Evolutionary conservation across 2,888 invertebrate species (phyloP), one percentile per base, ranked within the genome.

Genomic region (Neocrepidodera transversa): DNA sequence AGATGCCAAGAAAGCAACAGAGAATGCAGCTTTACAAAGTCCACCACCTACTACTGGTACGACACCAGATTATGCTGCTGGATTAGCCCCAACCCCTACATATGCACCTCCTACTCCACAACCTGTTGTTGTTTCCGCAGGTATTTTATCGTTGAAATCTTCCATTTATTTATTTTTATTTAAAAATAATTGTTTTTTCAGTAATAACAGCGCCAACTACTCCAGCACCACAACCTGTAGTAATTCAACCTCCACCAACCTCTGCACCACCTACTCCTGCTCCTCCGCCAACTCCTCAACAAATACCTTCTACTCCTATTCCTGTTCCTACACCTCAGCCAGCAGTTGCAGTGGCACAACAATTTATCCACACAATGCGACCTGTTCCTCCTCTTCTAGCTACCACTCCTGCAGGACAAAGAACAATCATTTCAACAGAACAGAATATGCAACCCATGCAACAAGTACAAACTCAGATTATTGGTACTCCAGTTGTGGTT

Each of bases 51-150:
- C 70, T 38, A 60, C 61, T 6, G 35, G 69, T 14, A 67, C 69
- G n/a, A 68, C 81, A 0, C 93, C 93, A 0, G 93, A 93, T 77
- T 93, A 93, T 77, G 93, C 93, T 7, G 90, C 89, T 52, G 92
- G 92, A 8, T 81, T 92, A 20, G 83, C 88, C 4, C 83, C 89
- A 3, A 83, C 88, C 14, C 78, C 80, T 4, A 71, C 79, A 2
- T 81, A 81, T 68, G 76, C 79, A 8, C 78, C 80, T 17, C 72
- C 78, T 26, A 79, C 79, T n/a, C 76, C 78, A 10, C 78, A 79
- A 59, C 76, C 78, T 11, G 65, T 74, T 32, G 64, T 72, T 13
- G 67, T 75, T 36, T 64, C 76, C 57, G 65, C 52, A 63, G 55
- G 64, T 61, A 58, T 18, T 13, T n/a, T 26, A 23, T 36, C 28